Evolutionary conservation across 1,140 invertebrate species (phyloP).

Genomic region (Hetaerina americana): DNA sequence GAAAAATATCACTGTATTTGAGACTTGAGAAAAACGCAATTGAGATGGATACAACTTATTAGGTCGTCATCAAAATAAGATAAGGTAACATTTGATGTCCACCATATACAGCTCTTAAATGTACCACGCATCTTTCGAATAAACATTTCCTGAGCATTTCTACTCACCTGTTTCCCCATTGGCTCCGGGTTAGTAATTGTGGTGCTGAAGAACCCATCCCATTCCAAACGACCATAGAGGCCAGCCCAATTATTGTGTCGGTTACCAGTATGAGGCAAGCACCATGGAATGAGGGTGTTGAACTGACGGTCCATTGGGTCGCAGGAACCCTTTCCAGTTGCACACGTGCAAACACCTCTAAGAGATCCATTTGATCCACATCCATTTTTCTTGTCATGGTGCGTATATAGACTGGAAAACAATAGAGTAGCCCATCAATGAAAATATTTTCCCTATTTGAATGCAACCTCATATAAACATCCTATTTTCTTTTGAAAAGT

Average conservation of each 20-base stretch:
- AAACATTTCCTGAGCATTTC: too few species aligned
- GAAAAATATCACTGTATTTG: too few species aligned
- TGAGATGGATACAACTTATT: too few species aligned
- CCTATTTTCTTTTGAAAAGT: too few species aligned
- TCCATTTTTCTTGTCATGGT: constrained; percentile 58
- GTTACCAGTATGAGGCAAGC: constrained; percentile 76
- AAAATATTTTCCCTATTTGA: constrained; percentile 1
- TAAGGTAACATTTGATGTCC: too few species aligned
- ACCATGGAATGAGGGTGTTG: constrained; percentile 83
- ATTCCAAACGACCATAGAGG: constrained; percentile 60
- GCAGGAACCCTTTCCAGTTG: constrained; percentile 43
- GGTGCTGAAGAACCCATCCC: constrained; percentile 76
- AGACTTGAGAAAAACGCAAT: too few species aligned
- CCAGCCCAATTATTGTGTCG: constrained; percentile 76
- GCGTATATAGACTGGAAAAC: constrained; percentile 43
- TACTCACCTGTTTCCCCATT: constrained; percentile 75
- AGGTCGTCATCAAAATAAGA: too few species aligned
- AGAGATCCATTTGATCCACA: constrained; percentile 38
- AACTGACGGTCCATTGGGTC: constrained; percentile 61
- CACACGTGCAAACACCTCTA: constrained; percentile 70
- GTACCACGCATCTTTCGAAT: too few species aligned
- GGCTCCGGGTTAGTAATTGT: constrained; percentile 83
- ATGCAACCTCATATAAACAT: neutral
- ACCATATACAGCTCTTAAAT: too few species aligned
- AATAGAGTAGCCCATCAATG: constrained; percentile 2